Conservation (phyloP, 92 coral and sea anemone species). For the Porites divaricata region DNA sequence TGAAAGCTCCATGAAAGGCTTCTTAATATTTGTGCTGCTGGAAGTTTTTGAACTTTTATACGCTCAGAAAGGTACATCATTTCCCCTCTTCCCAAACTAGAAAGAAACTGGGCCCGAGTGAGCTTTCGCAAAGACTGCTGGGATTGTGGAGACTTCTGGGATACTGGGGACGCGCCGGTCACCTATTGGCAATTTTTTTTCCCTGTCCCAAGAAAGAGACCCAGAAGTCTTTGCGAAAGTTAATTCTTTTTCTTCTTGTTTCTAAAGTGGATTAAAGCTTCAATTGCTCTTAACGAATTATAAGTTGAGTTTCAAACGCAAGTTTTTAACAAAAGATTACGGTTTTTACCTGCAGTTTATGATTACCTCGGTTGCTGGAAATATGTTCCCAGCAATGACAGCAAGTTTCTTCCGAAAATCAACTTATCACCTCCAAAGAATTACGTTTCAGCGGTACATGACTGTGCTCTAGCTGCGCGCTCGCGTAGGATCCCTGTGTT, state of each 20-base stretch:
- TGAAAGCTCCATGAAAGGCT: slow-evolving; percentile 36
- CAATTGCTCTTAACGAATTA: too few species aligned
- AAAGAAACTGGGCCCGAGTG: too few species aligned
- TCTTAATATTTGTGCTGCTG: slow-evolving; percentile 14
- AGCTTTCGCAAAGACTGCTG: not conserved
- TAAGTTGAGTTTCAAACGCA: too few species aligned
- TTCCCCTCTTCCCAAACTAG: not conserved
- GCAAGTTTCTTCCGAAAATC: slow-evolving; percentile 30
- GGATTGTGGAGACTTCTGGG: too few species aligned
- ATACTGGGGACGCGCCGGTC: too few species aligned
- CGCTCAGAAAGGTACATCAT: slow-evolving; percentile 5
- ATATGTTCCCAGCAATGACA: not conserved
- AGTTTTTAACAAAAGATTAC: too few species aligned
- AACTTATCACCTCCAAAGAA: slow-evolving; percentile 1
- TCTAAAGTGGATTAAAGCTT: too few species aligned
- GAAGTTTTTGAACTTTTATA: not conserved
- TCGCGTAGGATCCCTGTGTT: slow-evolving; percentile 52
- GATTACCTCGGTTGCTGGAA: slow-evolving; percentile 74
- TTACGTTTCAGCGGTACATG: not conserved
- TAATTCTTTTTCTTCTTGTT: too few species aligned
- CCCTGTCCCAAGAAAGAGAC: too few species aligned
- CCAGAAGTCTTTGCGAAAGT: too few species aligned
- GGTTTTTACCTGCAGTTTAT: slow-evolving; percentile 15
- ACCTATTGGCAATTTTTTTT: too few species aligned
- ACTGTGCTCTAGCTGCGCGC: slow-evolving; percentile 52